Evolutionary conservation across 2,797 vertebrate genomes (phyloP), one percentile per base, ranked within the genome.

Genomic region (Acestrorhynchus altus): DNA sequence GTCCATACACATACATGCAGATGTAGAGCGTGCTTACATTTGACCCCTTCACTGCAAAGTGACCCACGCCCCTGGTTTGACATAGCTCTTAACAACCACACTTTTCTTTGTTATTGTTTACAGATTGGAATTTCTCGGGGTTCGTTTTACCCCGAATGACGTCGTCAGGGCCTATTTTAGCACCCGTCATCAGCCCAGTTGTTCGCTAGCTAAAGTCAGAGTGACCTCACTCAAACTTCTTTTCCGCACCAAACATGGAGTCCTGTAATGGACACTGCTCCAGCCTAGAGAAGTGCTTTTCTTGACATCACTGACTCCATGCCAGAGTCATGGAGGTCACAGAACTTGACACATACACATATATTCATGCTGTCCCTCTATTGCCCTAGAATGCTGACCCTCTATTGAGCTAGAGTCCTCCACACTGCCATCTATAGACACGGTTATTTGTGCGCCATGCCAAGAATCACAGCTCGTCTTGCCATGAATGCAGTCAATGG

Each of bases 371-470:
- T 1, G 4, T 63, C 11, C 47, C 51, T 74, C 22, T 63, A 35
- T 46, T 56, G 59, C 22, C 42, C 42, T 16, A 8, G 13, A 12
- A 7, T 51, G n/a, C 13, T 47, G 59, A 40, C 64, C 56, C 22
- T 69, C 35, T 40, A 47, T 61, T 52, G 31, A 52, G 24, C 60
- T 79, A 54, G 46, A 9, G 18, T 74, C 64, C 24, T 69, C 15
- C 72, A 35, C 39, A 69, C 65, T 74, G 60, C 51, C 71, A 65
- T 82, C 66, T 71, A 69, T 77, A 77, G 57, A 69, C 40, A 20
- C 40, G 60, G 60, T 66, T 76, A 76, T 79, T 79, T 72, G 51
- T 76, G 24, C 42, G 68, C 35, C 24, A 54, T 64, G 68, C 76
- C 44, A 70, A 76, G 60, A 74, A 60, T 74, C 46, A 71, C 24